A percentile compares a stretch with the other conserved stretches of the same genome.
These are phyloP conservation scores for Polietes domitor DNA, from an alignment of 2,888 invertebrate genomes.

Conservation along the genomic window DNA sequence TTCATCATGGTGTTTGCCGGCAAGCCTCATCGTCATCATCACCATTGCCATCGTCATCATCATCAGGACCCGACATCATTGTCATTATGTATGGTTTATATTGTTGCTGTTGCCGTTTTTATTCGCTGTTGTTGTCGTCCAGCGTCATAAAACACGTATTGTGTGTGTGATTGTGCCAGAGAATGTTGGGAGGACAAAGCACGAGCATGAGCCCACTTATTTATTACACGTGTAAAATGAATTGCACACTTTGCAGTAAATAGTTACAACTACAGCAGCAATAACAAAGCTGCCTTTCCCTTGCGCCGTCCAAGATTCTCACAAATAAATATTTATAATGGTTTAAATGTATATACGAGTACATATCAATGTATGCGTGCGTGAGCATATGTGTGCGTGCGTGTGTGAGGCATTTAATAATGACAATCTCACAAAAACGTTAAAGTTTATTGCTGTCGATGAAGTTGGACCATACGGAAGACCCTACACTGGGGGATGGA, in stretches of 20 bases:
- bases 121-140: background rate
- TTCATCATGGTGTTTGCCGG: slow-evolving; percentile 3
- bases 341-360: background rate
- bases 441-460: background rate
- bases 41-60: background rate
- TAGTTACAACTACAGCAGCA: background rate
- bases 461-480: background rate
- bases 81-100: background rate
- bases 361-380: background rate
- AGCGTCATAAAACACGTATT: background rate
- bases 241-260: slow-evolving; percentile 19
- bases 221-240: slow-evolving; percentile 24
- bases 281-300: background rate
- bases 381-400: background rate
- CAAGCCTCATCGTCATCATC: background rate
- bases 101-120: background rate
- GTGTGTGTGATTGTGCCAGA: background rate
- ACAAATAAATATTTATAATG: slow-evolving; percentile 20
- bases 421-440: background rate
- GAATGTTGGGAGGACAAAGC: background rate
- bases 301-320: background rate
- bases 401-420: background rate
- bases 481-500: background rate
- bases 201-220: slow-evolving; percentile 16
- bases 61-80: background rate